Conservation (phyloP, 2,113 vertebrate species). For the Sylvia atricapilla region DNA sequence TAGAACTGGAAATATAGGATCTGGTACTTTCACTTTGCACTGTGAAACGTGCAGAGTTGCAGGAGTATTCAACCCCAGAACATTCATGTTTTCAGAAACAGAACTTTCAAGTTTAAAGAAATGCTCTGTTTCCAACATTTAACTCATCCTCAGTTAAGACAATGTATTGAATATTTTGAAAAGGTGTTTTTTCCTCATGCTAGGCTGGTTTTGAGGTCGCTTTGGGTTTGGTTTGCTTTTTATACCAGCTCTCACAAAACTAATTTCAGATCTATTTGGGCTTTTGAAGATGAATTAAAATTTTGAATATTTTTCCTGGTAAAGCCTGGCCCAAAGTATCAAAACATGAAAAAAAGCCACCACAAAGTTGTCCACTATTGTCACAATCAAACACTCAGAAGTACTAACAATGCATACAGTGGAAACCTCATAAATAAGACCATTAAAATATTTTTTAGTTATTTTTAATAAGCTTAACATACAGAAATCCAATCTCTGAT, state of each 20-base stretch:
- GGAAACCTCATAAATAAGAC: background rate
- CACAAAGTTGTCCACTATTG: background rate
- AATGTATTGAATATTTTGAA: background rate
- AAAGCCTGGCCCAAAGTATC: background rate
- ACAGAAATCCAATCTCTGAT: background rate
- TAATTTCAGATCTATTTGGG: background rate
- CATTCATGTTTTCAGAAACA: background rate
- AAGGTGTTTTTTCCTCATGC: background rate
- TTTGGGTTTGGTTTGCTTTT: background rate
- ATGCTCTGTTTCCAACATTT: background rate
- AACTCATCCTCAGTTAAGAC: background rate
- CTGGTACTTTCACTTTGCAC: background rate
- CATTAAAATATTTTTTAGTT: background rate
- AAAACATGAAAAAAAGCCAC: background rate
- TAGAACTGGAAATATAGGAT: background rate
- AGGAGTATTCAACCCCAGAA: background rate
- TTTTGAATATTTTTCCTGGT: background rate
- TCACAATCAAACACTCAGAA: background rate
- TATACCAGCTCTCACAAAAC: background rate
- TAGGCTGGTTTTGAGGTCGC: background rate
- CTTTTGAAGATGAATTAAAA: background rate
- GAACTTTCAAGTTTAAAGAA: background rate
- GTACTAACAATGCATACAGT: background rate
- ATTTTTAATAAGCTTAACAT: background rate
- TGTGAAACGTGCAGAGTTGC: rapidly evolving